Percentiles rank a stretch among this genome's conserved stretches.
Evolutionary conservation across 2,888 invertebrate genomes (phyloP).

Genomic region (Protonemura montana): DNA sequence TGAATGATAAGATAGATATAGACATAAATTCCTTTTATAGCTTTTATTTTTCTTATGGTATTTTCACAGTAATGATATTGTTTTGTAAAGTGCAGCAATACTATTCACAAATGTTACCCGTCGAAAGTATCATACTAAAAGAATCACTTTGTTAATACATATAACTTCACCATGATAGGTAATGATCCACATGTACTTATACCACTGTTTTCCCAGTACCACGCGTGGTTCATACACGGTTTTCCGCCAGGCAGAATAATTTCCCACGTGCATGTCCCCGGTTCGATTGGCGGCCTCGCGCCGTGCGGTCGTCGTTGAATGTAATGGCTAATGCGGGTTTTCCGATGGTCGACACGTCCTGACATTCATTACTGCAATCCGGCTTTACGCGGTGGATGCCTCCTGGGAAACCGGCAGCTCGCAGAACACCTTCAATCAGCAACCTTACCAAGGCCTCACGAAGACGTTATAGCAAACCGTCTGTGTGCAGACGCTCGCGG

Average conservation of each 20-base stretch:
- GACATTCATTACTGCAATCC: slow-evolving; percentile 53
- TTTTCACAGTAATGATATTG: no score
- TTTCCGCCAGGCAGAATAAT: slow-evolving; percentile 53
- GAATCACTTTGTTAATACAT: not conserved
- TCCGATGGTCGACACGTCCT: slow-evolving; percentile 55
- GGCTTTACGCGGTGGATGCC: not conserved
- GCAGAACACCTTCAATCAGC: slow-evolving; percentile 30
- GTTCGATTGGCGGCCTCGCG: slow-evolving; percentile 14
- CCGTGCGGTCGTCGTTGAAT: not conserved
- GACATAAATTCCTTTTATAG: no score
- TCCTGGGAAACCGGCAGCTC: slow-evolving; percentile 21
- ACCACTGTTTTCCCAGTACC: not conserved
- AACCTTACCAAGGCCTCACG: not conserved
- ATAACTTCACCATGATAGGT: not conserved
- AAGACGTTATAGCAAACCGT: not conserved
- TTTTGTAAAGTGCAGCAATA: no score
- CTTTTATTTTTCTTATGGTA: no score
- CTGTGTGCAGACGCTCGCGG: not conserved
- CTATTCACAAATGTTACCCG: no score
- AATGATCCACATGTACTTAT: not conserved
- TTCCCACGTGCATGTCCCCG: slow-evolving; percentile 46
- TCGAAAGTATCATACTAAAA: no score
- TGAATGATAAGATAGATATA: no score
- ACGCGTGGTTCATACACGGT: slow-evolving; percentile 54
- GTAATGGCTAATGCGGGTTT: slow-evolving; percentile 53